Base-by-base conservation (phyloP, 2,888 invertebrate species). In the Tetramorium bicarinatum region DNA sequence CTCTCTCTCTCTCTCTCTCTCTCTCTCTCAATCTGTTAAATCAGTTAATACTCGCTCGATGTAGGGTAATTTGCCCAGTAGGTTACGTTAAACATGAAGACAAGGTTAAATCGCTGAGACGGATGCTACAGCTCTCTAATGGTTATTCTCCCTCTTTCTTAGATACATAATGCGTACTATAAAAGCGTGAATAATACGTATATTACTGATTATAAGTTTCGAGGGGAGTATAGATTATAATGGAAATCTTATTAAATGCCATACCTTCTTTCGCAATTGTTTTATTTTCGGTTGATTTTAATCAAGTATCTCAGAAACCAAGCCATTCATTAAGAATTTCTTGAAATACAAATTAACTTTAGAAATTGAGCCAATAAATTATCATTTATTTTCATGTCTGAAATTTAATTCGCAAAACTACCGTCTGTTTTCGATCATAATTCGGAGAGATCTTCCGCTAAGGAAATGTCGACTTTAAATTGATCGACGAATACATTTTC, bases 31-130 rank as follows among this genome's bases (percentile, higher is more conserved):
- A 56, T 38, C 62, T 82, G 66, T 80, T 82, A 75, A 47, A 72
- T 79, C 59, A 61, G 4, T 80, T 80, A 71, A 79, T 71, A 72
- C 38, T 72, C 38, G 47, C 79, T 54, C 77, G 38, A 80, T 72
- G 59, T 44, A 61, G 25, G 71, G 25, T 80, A 72, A 80, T 80
- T 80, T 38, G 59, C 47, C 25, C 72, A 80, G 59, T 77, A 71
- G 79, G 34, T 71, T 71, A 59, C 38, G 47, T 79, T 71, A 79
- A 8, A 71, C 59, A 71, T 15, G 47, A 79, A 71, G 79, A 71
- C 71, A 72, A 72, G 79, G 25, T 59, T 80, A 59, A 80, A 59
- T 72, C 34, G 47, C 54, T 47, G 59, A 79, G 59, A 72, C 34
- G 59, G 44, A 77, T 69, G 54, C 38, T 64, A 64, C 52, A 64